Evolutionary conservation across 1,140 invertebrate species (phyloP).

Genomic region (Hylaeus volcanicus): DNA sequence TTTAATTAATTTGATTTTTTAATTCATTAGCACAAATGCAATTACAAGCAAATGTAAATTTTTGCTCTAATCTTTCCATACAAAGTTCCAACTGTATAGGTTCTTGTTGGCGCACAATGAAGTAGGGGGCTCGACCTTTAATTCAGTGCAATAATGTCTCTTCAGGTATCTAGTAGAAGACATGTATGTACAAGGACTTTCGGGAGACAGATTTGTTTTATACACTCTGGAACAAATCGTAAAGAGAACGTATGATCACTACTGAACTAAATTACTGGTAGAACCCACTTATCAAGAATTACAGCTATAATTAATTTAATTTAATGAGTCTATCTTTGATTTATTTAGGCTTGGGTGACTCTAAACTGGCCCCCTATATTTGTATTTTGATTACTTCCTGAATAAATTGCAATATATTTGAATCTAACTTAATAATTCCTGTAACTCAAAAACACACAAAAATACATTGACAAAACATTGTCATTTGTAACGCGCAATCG

Average conservation of each 20-base stretch:
- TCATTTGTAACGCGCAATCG: background rate
- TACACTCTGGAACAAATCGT: slow-evolving; percentile 15
- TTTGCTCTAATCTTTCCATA: slow-evolving; percentile 58
- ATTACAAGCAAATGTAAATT: background rate
- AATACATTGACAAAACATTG: background rate
- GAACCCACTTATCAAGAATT: slow-evolving; percentile 73
- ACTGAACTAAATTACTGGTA: slow-evolving; percentile 77
- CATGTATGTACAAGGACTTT: slow-evolving; percentile 60
- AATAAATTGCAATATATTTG: slow-evolving; percentile 50
- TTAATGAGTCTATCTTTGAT: slow-evolving; percentile 79
- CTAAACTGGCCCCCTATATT: slow-evolving; percentile 65
- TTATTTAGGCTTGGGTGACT: slow-evolving; percentile 78
- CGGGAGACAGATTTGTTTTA: slow-evolving; percentile 41
- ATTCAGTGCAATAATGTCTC: slow-evolving; percentile 73
- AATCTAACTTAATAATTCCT: background rate
- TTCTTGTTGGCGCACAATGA: slow-evolving; percentile 79
- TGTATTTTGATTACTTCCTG: slow-evolving; percentile 65
- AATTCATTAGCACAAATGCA: background rate
- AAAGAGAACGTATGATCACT: slow-evolving; percentile 51
- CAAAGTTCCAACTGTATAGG: slow-evolving; percentile 54
- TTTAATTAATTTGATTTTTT: background rate
- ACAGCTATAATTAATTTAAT: slow-evolving; percentile 76
- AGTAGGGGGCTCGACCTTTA: slow-evolving; percentile 75
- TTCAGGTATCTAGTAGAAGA: slow-evolving; percentile 63
- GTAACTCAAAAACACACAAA: background rate